Base-by-base conservation (phyloP, 1,140 invertebrate species). In the Trichonephila clavata region DNA sequence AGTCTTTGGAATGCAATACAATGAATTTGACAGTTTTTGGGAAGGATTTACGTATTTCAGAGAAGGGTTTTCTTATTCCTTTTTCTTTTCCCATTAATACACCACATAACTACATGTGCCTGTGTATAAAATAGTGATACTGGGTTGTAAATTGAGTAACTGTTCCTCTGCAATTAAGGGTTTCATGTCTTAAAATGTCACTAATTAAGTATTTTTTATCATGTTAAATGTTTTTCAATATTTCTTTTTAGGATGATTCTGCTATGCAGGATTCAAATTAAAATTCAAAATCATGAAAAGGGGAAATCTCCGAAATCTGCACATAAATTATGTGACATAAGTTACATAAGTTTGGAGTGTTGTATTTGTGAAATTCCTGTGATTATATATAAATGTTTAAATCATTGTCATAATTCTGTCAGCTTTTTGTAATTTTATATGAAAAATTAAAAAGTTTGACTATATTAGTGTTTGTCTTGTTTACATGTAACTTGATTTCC, bases 361-460 rank as follows among this genome's bases (percentile, higher is more conserved):
- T 87, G 59, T 87, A 43, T 87, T 86, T 65, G 24, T 87, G 86
- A 21, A 87, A 65, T 87, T 63, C 50, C 86, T 87, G 86, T 87
- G 86, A 87, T 87, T 63, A 32, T 61, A 21, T 50, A 84, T 87
- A 63, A 63, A 63, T 87, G 86, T 87, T 87, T 32, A 27, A 50
- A 83, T 10, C 50, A 83, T 57, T 83, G 81, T 83, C 39, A 83
- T 83, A 20, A 86, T 39, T 87, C 86, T 87, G 60, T 87, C 86
- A 87, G 57, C 86, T 21, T 89, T 89, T 89, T 89, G 87, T 89
- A 89, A 89, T 89, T 89, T 89, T 89, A 89, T 89, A 89, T 77
- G 27, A 89, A 89, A 77, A 89, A 89, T 89, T 71, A 89, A 89
- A 89, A 50, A 16, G 21, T 27, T 61, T 32, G 21, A 27, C 24